Conservation (phyloP, 2,888 invertebrate species). For the Coleophora deauratella region DNA sequence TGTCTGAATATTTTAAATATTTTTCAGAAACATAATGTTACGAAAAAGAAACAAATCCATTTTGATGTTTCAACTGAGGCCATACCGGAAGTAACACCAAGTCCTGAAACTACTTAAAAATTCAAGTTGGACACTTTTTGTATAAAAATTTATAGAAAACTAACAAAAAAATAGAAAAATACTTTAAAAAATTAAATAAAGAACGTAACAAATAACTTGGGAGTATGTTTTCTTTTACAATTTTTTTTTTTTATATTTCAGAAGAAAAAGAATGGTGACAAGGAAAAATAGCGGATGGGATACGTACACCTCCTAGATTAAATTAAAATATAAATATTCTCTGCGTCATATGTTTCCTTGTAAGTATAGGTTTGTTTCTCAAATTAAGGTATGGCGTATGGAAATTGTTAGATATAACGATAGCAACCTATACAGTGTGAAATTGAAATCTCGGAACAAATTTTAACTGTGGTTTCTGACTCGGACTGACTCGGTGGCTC, state of each 20-base stretch:
- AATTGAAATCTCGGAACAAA: no score
- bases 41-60: constrained; percentile 61
- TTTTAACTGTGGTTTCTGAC: no score
- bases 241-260: constrained; percentile 24
- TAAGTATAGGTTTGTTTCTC: no score
- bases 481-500: no score
- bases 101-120: constrained; percentile 32
- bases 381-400: no score
- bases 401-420: no score
- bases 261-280: constrained; percentile 32
- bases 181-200: neutral
- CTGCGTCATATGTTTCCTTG: no score
- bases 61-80: constrained; percentile 63
- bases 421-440: no score
- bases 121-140: constrained; percentile 10
- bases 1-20: neutral
- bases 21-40: constrained; percentile 44
- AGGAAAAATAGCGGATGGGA: constrained; percentile 24
- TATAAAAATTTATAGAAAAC: neutral
- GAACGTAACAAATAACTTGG: no score
- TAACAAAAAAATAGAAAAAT: neutral
- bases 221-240: neutral
- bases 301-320: neutral
- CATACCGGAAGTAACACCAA: constrained; percentile 42
- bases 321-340: no score